Conservation (phyloP, 2,113 vertebrate species). For the Corapipo altera region DNA sequence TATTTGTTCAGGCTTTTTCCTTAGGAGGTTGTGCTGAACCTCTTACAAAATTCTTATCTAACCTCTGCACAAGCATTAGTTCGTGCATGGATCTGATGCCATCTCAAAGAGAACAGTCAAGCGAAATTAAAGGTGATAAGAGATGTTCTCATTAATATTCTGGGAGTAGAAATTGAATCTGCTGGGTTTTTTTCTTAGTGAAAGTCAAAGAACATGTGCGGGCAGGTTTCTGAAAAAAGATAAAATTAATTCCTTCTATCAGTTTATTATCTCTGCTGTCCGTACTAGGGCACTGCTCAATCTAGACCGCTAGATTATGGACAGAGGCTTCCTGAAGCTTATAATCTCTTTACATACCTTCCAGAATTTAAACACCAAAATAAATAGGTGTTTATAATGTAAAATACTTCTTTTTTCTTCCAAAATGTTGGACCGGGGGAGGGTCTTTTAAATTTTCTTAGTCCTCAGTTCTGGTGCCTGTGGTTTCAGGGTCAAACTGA, state of each 20-base stretch:
- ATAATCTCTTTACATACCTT: background rate
- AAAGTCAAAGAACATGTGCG: background rate
- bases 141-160: constrained; percentile 5
- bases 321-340: background rate
- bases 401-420: background rate
- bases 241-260: background rate
- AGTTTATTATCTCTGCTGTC: background rate
- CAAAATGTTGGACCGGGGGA: background rate
- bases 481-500: background rate
- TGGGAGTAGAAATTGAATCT: background rate
- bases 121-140: constrained; percentile 23
- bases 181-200: background rate
- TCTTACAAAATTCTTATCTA: background rate
- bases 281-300: background rate
- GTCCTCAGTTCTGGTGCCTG: background rate
- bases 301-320: background rate
- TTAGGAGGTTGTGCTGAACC: background rate
- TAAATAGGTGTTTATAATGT: background rate
- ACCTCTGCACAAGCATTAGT: background rate
- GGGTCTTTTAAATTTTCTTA: background rate
- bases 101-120: constrained; percentile 3
- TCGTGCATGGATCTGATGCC: background rate
- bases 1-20: constrained; percentile 9
- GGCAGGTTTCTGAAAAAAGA: background rate
- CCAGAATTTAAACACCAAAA: background rate